Evolutionary conservation across 2,888 invertebrate species (phyloP).

Genomic region (Nesidiocoris tenuis): DNA sequence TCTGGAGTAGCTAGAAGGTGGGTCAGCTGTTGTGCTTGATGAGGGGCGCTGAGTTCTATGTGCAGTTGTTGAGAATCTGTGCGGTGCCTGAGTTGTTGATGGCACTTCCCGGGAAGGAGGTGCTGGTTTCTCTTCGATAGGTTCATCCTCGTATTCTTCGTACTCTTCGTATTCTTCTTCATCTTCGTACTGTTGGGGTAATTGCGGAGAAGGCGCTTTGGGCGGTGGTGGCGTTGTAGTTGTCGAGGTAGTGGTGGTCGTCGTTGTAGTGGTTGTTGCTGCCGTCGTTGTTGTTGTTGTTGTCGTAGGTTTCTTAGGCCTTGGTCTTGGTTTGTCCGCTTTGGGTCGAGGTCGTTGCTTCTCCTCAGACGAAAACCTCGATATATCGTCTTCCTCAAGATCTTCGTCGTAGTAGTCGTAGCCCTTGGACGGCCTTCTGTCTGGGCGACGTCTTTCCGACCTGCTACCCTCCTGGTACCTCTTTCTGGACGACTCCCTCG

Average conservation of each 20-base stretch:
- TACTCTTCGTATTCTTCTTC: constrained; percentile 47
- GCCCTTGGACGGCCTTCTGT: constrained; percentile 38
- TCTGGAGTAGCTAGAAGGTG: background rate
- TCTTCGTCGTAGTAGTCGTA: constrained; percentile 46
- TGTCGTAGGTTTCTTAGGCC: constrained; percentile 34
- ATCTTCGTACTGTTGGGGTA: constrained; percentile 37
- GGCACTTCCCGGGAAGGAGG: constrained; percentile 41
- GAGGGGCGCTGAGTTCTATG: background rate
- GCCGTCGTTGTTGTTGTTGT: constrained; percentile 12
- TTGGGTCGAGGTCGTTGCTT: constrained; percentile 33
- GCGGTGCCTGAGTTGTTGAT: constrained; percentile 26
- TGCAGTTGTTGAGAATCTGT: constrained; percentile 39
- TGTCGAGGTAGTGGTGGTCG: constrained; percentile 26
- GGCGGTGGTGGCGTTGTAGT: constrained; percentile 26
- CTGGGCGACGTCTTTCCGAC: constrained; percentile 35
- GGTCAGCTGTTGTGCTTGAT: constrained; percentile 29
- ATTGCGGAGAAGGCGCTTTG: constrained; percentile 8
- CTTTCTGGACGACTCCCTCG: constrained; percentile 44
- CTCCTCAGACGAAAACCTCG: constrained; percentile 25
- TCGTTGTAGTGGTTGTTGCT: constrained; percentile 27
- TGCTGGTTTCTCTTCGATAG: constrained; percentile 21
- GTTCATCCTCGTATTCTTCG: constrained; percentile 28
- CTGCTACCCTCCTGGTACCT: constrained; percentile 34
- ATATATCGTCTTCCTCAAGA: constrained; percentile 37
- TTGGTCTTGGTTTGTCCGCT: constrained; percentile 22